Percentiles rank a stretch among this genome's conserved stretches.
phyloP scores from a whole-genome alignment of 1,140 invertebrate genomes.

The Aplysia californica region DNA sequence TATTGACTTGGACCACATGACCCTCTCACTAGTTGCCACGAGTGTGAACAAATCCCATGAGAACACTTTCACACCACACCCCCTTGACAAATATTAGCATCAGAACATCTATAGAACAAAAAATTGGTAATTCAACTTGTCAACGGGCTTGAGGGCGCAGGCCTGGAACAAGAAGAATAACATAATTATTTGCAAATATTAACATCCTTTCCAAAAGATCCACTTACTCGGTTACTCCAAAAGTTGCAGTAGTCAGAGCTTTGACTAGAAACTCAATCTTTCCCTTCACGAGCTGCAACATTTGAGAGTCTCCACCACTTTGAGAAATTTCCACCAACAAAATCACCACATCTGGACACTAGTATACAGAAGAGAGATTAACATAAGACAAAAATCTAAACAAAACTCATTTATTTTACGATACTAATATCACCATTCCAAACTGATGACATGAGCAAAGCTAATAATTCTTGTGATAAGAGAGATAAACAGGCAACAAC shows the following conservation, averaged over 20 bases:
- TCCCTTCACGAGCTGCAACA: neutral
- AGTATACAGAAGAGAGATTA: neutral
- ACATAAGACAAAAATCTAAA: neutral
- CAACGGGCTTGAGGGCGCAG: neutral
- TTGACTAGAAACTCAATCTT: neutral
- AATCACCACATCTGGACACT: conserved; percentile 28
- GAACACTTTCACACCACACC: too few species aligned
- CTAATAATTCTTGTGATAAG: too few species aligned
- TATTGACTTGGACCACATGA: too few species aligned
- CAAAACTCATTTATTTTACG: too few species aligned
- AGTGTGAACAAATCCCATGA: too few species aligned
- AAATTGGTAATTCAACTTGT: too few species aligned
- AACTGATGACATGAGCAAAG: too few species aligned
- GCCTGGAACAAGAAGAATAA: neutral
- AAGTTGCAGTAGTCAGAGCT: neutral
- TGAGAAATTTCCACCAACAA: conserved; percentile 5
- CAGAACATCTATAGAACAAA: too few species aligned
- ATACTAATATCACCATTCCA: too few species aligned
- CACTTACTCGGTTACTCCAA: conserved; percentile 7
- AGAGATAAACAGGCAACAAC: neutral
- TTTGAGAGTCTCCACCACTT: neutral
- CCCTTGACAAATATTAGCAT: too few species aligned
- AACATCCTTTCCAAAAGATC: neutral
- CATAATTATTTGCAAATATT: neutral
- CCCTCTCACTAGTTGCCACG: too few species aligned